These are phyloP conservation scores for Boloria euphrosyne DNA, from an alignment of 2,888 invertebrate genomes.

Conservation along the genomic window DNA sequence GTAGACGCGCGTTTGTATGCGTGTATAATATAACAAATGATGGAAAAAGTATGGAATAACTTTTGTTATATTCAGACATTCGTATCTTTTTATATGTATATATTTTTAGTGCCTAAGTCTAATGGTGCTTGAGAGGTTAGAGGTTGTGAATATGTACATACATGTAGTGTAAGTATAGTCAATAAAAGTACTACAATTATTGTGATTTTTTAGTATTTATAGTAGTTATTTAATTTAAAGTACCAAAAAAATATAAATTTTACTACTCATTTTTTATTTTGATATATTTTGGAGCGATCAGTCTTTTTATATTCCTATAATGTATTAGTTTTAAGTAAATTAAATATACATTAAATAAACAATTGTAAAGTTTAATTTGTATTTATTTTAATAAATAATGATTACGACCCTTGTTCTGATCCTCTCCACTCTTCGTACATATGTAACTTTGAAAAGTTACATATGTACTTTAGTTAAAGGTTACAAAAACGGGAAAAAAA, in stretches of 20 bases:
- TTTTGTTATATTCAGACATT: not conserved
- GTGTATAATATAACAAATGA: no score
- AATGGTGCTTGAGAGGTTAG: constrained; percentile 1
- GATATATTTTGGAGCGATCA: not conserved
- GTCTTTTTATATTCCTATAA: not conserved
- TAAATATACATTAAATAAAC: no score
- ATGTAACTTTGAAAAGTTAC: no score
- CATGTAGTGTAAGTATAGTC: constrained; percentile 23
- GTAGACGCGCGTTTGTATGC: no score
- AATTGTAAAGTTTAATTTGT: no score
- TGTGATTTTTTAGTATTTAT: constrained; percentile 30
- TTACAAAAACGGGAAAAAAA: no score
- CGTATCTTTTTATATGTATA: not conserved
- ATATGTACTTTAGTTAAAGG: no score
- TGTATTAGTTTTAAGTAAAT: no score
- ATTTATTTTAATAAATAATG: no score
- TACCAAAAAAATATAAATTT: constrained; percentile 1
- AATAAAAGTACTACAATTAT: constrained; percentile 13
- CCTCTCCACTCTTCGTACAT: no score
- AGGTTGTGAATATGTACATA: constrained; percentile 28
- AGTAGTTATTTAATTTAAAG: constrained; percentile 2
- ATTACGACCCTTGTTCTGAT: no score
- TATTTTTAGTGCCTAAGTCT: constrained; percentile 9
- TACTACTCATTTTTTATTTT: not conserved
- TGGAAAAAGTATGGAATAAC: not conserved